Evolutionary conservation across 2,888 invertebrate species (phyloP), one percentile per base, ranked within the genome.

Genomic region (Agrypnus murinus): DNA sequence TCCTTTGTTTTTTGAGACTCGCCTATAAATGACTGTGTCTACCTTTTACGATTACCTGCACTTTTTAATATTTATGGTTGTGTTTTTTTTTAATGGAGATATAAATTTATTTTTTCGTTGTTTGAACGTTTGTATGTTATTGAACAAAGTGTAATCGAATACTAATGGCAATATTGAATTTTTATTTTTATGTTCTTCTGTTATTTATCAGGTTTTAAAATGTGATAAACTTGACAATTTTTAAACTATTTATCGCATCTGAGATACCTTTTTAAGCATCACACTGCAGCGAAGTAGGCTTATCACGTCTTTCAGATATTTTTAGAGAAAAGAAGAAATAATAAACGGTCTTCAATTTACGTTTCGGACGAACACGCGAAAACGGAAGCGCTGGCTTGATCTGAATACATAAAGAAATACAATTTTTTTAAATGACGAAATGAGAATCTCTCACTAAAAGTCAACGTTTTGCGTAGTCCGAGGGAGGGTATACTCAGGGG

Each of bases 401-500:
- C 66, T 74, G 69, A 68, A 34, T 69, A 65, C 60, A 64, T 50
- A 34, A n/a, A 25, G 25, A 25, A 25, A 25, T 3, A 25, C 5
- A 25, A 25, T 25, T n/a, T n/a, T n/a, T n/a, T n/a, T n/a, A n/a
- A 32, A 60, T 43, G 50, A 60, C 62, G 45, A 50, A 55, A 19
- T 25, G 57, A 34, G 72, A 73, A 69, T 70, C 72, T 72, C 72
- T 10, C 36, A 14, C 40, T 62, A 67, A n/a, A 38, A 64, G 48
- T 46, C 46, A 53, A 64, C 55, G 66, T 65, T 59, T 68, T 17
- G 50, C 62, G 36, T 15, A 53, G 64, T 67, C 59, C 71, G 64
- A 65, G 75, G 84, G 84, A 84, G 84, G 85, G 85, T 85, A 84
- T 84, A 85, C 85, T 86, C 86, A 86, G 86, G 86, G 87, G 86